phyloP scores from a whole-genome alignment of 1,140 invertebrate genomes.

The Zelostemma sp. region DNA sequence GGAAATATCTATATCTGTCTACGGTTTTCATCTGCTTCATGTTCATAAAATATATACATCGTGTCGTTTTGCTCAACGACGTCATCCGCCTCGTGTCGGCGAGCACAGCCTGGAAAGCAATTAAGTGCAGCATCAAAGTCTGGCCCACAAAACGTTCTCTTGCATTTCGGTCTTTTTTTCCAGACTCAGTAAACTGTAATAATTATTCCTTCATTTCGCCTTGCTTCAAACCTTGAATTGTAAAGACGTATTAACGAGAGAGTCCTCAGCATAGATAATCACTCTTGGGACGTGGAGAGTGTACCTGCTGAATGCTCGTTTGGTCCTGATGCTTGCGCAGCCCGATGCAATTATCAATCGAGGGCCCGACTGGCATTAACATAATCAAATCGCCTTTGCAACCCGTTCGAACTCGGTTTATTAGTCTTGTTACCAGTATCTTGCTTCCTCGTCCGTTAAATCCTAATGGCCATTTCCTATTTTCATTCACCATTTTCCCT shows the following conservation, averaged over 20 bases:
- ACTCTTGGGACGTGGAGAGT: conserved; percentile 51
- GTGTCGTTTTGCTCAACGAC: not conserved
- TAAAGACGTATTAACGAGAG: conserved; percentile 46
- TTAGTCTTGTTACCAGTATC: conserved; percentile 9
- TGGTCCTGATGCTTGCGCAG: conserved; percentile 34
- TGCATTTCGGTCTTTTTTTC: not conserved
- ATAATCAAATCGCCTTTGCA: conserved; percentile 56
- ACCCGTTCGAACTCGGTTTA: conserved; percentile 18
- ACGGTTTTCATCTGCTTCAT: not conserved
- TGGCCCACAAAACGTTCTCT: not conserved
- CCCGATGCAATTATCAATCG: conserved; percentile 62
- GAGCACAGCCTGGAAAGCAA: conserved; percentile 1
- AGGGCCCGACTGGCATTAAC: conserved; percentile 57
- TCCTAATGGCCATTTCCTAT: conserved; percentile 9
- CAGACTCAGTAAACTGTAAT: conserved; percentile 1
- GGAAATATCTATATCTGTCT: not conserved
- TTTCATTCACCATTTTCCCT: not conserved
- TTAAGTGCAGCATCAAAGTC: conserved; percentile 9
- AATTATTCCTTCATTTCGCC: conserved; percentile 12
- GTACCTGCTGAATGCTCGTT: conserved; percentile 40
- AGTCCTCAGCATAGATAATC: conserved; percentile 63
- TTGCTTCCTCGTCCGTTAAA: not conserved
- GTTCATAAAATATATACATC: not conserved
- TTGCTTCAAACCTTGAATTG: conserved; percentile 12
- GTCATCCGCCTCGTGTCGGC: not conserved